Base-by-base conservation (phyloP, 2,888 invertebrate genomes). In the Volucella inflata region DNA sequence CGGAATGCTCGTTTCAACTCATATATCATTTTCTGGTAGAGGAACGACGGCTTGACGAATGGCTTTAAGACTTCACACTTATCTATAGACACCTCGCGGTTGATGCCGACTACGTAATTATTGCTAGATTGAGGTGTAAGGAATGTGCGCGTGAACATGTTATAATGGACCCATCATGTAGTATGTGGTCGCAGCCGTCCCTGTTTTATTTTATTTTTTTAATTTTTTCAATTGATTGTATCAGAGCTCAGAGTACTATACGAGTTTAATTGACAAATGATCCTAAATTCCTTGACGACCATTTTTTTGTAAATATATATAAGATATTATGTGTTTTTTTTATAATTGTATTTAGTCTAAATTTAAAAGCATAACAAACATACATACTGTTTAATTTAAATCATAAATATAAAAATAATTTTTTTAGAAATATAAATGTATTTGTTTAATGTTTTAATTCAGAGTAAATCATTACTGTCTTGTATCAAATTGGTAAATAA, bases 11-110 rank as follows among this genome's bases (percentile, higher is more conserved):
- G 62, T 60, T 68, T 85, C 85, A 85, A 85, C 85, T 85, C 85
- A 85, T 85, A 85, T 85, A 85, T 85, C 85, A 87, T 82, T 87
- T 87, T 87, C 76, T 87, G 87, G 87, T 87, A 82, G 70, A 81
- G 68, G 87, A 87, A 87, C 87, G 87, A 87, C 87, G 87, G 81
- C 82, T 87, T 87, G 87, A 87, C 87, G 87, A 87, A 87, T 87
- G 87, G 87, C 87, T 87, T 87, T 87, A 82, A 87, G 87, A 77
- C 77, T 87, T 87, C 82, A 81, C 87, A 87, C 82, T 87, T 87
- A 70, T 78, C 80, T 74, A 87, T 87, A 81, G 87, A 87, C 74
- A 81, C 82, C 82, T 82, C 81, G 87, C 82, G 87, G 87, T 82
- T 82, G 77, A 82, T 82, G 87, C 87, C 85, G 81, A 81, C 85